Conservation (phyloP, 37 sponge, comb jelly and placozoan species). For the Petrosia ficiformis region DNA sequence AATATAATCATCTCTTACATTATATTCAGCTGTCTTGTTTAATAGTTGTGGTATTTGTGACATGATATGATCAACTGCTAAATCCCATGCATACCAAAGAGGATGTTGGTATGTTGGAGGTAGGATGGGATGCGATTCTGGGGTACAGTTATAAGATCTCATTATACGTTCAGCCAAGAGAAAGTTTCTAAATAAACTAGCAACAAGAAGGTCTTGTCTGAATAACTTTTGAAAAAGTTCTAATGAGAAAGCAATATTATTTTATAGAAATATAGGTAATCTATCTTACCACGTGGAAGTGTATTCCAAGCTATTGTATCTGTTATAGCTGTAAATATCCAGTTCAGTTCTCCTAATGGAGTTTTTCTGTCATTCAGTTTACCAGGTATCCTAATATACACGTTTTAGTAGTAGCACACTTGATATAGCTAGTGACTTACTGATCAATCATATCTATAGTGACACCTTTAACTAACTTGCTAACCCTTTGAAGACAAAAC, state of each 20-base stretch:
- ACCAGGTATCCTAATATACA: constrained; percentile 77
- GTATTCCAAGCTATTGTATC: constrained; percentile 99
- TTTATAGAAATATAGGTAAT: neutral
- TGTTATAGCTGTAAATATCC: constrained; percentile 98
- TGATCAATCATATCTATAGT: constrained; percentile 71
- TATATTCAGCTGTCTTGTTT: constrained; percentile 46
- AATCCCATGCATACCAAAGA: constrained; percentile 95
- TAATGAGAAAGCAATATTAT: constrained; percentile 11
- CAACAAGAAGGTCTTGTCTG: constrained; percentile 94
- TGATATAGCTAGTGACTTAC: constrained; percentile 44
- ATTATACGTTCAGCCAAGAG: constrained; percentile 93
- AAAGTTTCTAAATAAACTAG: constrained; percentile 92
- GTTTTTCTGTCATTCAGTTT: constrained; percentile 83
- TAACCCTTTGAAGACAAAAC: constrained; percentile 29
- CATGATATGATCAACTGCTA: constrained; percentile 88
- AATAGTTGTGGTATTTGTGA: constrained; percentile 67
- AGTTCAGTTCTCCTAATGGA: constrained; percentile 96
- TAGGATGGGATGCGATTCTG: constrained; percentile 81
- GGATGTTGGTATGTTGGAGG: constrained; percentile 89
- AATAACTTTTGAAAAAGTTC: constrained; percentile 91
- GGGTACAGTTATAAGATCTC: constrained; percentile 86
- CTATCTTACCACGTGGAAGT: constrained; percentile 32
- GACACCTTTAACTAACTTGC: constrained; percentile 55
- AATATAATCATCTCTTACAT: constrained; percentile 39
- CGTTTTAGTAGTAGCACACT: neutral